Evolutionary conservation across 2,113 vertebrate genomes (phyloP).

Genomic region (Salminus brasiliensis): DNA sequence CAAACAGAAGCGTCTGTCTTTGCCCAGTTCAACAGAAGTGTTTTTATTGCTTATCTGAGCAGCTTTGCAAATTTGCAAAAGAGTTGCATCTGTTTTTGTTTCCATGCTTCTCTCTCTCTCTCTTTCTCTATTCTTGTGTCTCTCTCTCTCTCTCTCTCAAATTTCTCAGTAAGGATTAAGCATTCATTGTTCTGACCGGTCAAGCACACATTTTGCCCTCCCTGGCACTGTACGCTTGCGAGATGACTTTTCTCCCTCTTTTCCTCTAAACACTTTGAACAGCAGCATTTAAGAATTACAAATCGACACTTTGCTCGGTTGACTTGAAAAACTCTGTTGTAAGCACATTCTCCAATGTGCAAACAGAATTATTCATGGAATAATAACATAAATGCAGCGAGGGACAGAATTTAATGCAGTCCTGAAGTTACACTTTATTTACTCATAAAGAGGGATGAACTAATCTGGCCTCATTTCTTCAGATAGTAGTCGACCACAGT

Average conservation of each 20-base stretch:
- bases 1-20: slow-evolving; percentile 62
- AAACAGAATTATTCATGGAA: slow-evolving; percentile 77
- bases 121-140: not conserved
- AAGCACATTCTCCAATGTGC: slow-evolving; percentile 68
- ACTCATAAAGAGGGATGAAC: slow-evolving; percentile 67
- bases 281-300: slow-evolving; percentile 67
- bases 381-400: slow-evolving; percentile 73
- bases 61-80: slow-evolving; percentile 45
- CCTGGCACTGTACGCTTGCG: slow-evolving; percentile 31
- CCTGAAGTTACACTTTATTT: slow-evolving; percentile 73
- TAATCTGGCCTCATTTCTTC: slow-evolving; percentile 48
- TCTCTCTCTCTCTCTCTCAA: not conserved
- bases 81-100: slow-evolving; percentile 49
- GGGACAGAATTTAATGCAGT: slow-evolving; percentile 70
- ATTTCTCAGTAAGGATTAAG: slow-evolving; percentile 44
- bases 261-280: slow-evolving; percentile 58
- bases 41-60: slow-evolving; percentile 53
- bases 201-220: slow-evolving; percentile 43
- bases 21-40: slow-evolving; percentile 39
- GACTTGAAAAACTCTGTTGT: slow-evolving; percentile 70
- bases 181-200: slow-evolving; percentile 58
- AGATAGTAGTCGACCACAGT: too few relatives aligned
- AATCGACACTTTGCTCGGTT: slow-evolving; percentile 66
- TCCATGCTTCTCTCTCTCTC: slow-evolving; percentile 7
- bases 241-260: slow-evolving; percentile 20